Evolutionary conservation across 2,113 vertebrate genomes (phyloP).

Genomic region (Saimiri boliviensis): DNA sequence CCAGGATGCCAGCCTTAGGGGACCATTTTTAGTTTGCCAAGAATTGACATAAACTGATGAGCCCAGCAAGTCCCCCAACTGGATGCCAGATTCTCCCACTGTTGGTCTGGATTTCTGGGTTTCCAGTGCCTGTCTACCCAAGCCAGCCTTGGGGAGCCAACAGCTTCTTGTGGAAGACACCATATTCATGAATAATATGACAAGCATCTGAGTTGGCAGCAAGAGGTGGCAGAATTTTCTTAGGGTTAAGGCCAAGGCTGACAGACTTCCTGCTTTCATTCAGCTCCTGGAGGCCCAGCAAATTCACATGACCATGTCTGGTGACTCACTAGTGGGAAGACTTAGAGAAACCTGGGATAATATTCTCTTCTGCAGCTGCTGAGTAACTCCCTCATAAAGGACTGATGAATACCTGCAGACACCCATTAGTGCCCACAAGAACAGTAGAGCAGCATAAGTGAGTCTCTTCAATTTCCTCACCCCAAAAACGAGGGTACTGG

Average conservation of each 20-base stretch:
- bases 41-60: not conserved
- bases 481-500: not conserved
- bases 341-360: not conserved
- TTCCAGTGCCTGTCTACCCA: slow-evolving; percentile 30
- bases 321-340: not conserved
- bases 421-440: not conserved
- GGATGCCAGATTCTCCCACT: slow-evolving; percentile 53
- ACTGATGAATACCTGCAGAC: not conserved
- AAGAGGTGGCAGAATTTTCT: slow-evolving; percentile 74
- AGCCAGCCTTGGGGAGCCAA: slow-evolving; percentile 41
- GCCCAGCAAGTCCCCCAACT: not conserved
- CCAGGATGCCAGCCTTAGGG: slow-evolving; percentile 3
- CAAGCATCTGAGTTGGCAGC: slow-evolving; percentile 72
- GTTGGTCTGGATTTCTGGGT: slow-evolving; percentile 55
- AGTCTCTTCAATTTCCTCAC: not conserved
- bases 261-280: slow-evolving; percentile 46
- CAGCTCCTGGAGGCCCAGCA: slow-evolving; percentile 15
- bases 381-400: not conserved
- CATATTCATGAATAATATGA: slow-evolving; percentile 74
- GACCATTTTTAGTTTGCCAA: slow-evolving; percentile 39
- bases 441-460: not conserved
- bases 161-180: slow-evolving; percentile 57
- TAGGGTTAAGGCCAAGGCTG: slow-evolving; percentile 66
- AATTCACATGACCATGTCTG: not conserved
- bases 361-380: not conserved